phyloP scores from a whole-genome alignment of 2,888 invertebrate genomes.

The Dynastes tityus region DNA sequence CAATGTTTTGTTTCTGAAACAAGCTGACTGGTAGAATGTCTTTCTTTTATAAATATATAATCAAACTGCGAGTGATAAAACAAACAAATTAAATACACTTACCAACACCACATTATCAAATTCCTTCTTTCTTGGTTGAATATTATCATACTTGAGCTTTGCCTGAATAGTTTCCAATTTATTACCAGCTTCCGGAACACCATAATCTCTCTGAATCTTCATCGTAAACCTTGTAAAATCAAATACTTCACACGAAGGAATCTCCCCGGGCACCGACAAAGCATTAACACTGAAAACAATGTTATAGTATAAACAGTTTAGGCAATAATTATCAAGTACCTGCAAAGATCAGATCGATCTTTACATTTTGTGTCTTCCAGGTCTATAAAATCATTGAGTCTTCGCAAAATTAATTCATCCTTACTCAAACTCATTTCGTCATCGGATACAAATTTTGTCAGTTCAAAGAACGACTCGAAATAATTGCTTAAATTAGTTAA shows the following conservation, averaged over 20 bases:
- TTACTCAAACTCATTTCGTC: not conserved
- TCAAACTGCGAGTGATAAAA: constrained; percentile 52
- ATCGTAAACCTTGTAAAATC: constrained; percentile 35
- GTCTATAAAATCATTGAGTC: not conserved
- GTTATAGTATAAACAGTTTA: not conserved
- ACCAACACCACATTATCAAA: constrained; percentile 43
- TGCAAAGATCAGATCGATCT: not conserved
- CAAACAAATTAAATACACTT: not conserved
- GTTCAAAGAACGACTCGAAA: constrained; percentile 9
- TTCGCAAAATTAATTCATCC: not conserved
- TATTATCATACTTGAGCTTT: constrained; percentile 14
- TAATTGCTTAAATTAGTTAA: constrained; percentile 5
- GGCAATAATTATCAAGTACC: not conserved
- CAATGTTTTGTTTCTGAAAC: constrained; percentile 54
- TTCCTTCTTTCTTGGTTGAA: constrained; percentile 37
- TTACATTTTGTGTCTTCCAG: not conserved
- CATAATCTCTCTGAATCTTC: constrained; percentile 37
- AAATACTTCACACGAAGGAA: constrained; percentile 21
- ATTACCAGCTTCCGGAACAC: constrained; percentile 41
- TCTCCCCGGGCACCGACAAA: constrained; percentile 50
- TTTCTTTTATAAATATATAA: not conserved
- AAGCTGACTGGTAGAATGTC: not conserved
- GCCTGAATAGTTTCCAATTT: constrained; percentile 51
- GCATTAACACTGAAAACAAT: constrained; percentile 46
- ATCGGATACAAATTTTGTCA: not conserved